These are phyloP conservation scores for Drosophila kuntzei DNA, from an alignment of 2,888 invertebrate genomes.

Conservation along the genomic window DNA sequence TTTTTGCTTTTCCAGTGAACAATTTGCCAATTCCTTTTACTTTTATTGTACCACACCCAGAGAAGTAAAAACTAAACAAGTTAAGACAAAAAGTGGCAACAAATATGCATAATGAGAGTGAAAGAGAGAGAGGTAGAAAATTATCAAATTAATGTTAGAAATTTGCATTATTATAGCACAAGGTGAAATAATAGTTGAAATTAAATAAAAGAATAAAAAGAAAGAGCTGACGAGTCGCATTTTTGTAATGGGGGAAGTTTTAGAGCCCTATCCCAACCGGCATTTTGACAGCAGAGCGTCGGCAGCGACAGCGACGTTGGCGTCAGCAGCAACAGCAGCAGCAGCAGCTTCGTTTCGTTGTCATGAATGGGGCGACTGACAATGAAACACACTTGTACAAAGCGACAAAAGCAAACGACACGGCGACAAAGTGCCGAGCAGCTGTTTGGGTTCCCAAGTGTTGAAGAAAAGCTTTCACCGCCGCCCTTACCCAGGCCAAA, in stretches of 20 bases:
- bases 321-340: constrained; percentile 14
- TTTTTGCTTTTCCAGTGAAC: constrained; percentile 1
- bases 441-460: constrained; percentile 76
- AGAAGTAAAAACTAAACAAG: constrained; percentile 11
- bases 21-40: constrained; percentile 20
- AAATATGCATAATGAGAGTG: constrained; percentile 15
- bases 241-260: constrained; percentile 29
- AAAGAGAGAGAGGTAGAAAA: constrained; percentile 4
- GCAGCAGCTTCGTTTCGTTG: constrained; percentile 39
- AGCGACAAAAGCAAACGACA: constrained; percentile 39
- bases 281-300: constrained; percentile 50
- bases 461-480: constrained; percentile 73
- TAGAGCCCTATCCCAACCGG: constrained; percentile 83
- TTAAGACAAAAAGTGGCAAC: constrained; percentile 3
- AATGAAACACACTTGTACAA: constrained; percentile 69
- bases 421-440: constrained; percentile 71
- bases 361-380: constrained; percentile 76
- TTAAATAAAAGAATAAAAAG: constrained; percentile 3
- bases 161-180: constrained; percentile 30
- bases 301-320: background rate
- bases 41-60: constrained; percentile 20
- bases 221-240: constrained; percentile 14
- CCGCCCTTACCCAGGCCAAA: constrained; percentile 60
- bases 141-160: constrained; percentile 10
- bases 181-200: constrained; percentile 45